These are phyloP conservation scores for Tringa solitaria DNA, from an alignment of 2,113 vertebrate species.

Conservation along the genomic window DNA sequence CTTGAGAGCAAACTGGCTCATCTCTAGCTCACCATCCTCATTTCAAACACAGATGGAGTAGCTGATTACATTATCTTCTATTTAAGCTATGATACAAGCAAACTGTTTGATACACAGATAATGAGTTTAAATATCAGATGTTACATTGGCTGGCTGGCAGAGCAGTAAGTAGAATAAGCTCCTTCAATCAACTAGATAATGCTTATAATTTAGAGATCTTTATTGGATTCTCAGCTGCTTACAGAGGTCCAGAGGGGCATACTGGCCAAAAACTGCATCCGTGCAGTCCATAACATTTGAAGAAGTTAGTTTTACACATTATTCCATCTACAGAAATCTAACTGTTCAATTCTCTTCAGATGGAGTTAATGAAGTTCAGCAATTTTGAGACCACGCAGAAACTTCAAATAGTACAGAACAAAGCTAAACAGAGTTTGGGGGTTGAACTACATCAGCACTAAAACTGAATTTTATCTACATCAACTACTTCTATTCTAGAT, in stretches of 20 bases:
- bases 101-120: conserved; percentile 66
- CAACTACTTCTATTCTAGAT: conserved; percentile 15
- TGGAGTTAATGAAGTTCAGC: conserved; percentile 17
- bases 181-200: conserved; percentile 19
- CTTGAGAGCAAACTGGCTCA: conserved; percentile 43
- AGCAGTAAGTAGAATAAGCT: conserved; percentile 29
- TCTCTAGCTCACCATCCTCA: conserved; percentile 3
- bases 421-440: background rate
- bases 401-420: conserved; percentile 30
- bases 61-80: conserved; percentile 64
- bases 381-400: conserved; percentile 21
- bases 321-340: background rate
- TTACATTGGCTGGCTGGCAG: conserved; percentile 49
- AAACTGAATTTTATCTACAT: background rate
- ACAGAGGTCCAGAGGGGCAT: background rate
- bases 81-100: conserved; percentile 64
- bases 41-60: conserved; percentile 57
- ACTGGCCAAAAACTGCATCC: background rate
- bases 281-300: background rate
- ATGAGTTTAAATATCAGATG: conserved; percentile 68
- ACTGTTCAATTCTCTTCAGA: background rate
- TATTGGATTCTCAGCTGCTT: conserved; percentile 4
- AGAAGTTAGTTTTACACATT: background rate
- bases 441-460: background rate
- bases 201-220: background rate